A percentile compares a stretch with the other conserved stretches of the same genome.
phyloP scores from a whole-genome alignment of 2,888 invertebrate genomes.

The Octodonta nipae region DNA sequence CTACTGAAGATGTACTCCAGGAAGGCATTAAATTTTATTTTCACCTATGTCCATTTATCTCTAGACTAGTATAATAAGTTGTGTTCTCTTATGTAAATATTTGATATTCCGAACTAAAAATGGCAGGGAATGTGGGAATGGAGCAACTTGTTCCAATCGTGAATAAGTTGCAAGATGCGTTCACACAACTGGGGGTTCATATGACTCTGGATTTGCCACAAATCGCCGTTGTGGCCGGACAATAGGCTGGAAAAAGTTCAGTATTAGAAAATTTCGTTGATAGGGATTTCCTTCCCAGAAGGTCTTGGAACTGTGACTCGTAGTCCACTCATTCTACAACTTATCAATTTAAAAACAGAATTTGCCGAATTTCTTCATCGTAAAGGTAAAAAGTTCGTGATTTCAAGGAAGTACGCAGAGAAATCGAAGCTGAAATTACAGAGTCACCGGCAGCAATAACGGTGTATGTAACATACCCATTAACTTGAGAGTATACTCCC shows the following conservation, averaged over 20 bases:
- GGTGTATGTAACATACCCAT: conserved; percentile 98
- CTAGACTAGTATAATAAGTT: conserved; percentile 3
- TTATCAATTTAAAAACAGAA: conserved; percentile 79
- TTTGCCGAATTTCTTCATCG: conserved; percentile 97
- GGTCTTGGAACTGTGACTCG: conserved; percentile 93
- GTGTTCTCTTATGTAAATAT: conserved; percentile 10
- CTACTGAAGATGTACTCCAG: too few relatives aligned
- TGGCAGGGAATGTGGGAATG: conserved; percentile 78
- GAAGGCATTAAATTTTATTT: conserved; percentile 15
- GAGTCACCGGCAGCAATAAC: conserved; percentile 93
- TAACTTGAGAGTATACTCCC: conserved; percentile 95
- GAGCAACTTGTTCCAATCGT: conserved; percentile 98
- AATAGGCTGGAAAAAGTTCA: conserved; percentile 99
- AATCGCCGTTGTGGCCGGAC: conserved; percentile 99
- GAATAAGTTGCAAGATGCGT: conserved; percentile 99
- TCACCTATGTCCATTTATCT: conserved; percentile 30
- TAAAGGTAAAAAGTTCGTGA: conserved; percentile 95
- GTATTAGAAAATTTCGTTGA: conserved; percentile 99
- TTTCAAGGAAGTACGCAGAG: conserved; percentile 86
- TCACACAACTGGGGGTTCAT: conserved; percentile 93
- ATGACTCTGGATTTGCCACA: conserved; percentile 98
- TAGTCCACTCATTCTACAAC: conserved; percentile 84
- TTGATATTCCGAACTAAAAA: conserved; percentile 33
- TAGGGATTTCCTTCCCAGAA: conserved; percentile 89
- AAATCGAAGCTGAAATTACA: conserved; percentile 96